Base-by-base conservation (phyloP, 1,140 invertebrate species). In the Dreissena rostriformis region DNA sequence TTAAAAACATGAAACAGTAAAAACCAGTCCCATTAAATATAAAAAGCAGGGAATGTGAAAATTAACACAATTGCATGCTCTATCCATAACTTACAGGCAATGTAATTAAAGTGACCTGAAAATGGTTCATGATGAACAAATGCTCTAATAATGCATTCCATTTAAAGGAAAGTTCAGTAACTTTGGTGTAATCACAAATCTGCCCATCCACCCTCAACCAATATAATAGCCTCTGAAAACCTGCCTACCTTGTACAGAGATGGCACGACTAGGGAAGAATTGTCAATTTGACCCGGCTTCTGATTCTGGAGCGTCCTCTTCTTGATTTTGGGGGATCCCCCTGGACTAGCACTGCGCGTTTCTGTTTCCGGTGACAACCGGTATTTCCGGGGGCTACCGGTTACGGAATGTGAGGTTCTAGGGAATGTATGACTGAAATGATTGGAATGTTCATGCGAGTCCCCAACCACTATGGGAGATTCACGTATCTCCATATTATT, bases 251-350 rank as follows among this genome's bases (percentile, higher is more conserved):
- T 96, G 67, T 94, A 94, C 7, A 94, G 90, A 89, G 95, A 94
- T 63, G 94, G 93, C 2, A 95, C 95, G 6, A 97, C 94, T 52
- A 98, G 93, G 65, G 94, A 94, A 84, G 95, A 94, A 92, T 97
- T 98, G 91, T 97, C 96, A 72, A 98, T 97, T 19, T 96, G 96
- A 22, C 96, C 96, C 10, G 97, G 97, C 77, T 92, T 91, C 77
- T 91, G 90, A n/a, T 92, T 90, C 0, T 85, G 68, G 81, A 84
- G 78, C 19, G 78, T 57, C 52, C 86, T 88, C 53, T 90, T 87
- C 29, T 82, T 73, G 53, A 91, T 55, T 26, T 90, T 90, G 15
- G 91, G 92, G 17, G 91, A 92, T 19, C 85, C 87, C 79, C 89
- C 90, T 12, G 90, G 90, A 82, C 90, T 91, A 2, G 86, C 57